phyloP scores from a whole-genome alignment of 2,113 vertebrate genomes.

The Genyomyrus donnyi region DNA sequence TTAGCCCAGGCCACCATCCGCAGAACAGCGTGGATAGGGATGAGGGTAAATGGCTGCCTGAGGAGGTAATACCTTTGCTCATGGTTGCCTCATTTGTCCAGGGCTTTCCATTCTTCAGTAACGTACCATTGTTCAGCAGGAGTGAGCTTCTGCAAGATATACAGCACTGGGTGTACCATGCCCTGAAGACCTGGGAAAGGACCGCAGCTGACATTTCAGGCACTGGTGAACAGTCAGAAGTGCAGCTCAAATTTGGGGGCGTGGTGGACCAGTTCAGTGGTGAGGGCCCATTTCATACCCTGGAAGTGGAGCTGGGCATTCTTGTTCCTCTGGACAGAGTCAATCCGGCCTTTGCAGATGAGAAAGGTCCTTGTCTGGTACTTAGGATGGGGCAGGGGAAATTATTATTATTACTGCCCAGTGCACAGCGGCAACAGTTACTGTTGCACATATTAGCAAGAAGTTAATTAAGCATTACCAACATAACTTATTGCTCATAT shows the following conservation, averaged over 20 bases:
- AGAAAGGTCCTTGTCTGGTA: neutral
- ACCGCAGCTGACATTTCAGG: neutral
- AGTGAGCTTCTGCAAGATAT: neutral
- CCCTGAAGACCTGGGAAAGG: neutral
- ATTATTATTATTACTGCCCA: neutral
- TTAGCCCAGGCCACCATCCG: neutral
- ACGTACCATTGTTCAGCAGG: neutral
- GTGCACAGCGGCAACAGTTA: too few species aligned
- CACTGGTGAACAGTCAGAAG: neutral
- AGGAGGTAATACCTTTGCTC: neutral
- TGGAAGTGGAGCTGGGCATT: neutral
- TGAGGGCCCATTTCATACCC: neutral
- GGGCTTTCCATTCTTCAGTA: neutral
- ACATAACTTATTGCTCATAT: too few species aligned
- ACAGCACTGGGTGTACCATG: neutral
- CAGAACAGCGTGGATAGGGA: neutral
- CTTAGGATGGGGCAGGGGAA: neutral
- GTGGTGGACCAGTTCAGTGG: neutral
- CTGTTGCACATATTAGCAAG: too few species aligned
- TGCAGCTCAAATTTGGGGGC: neutral
- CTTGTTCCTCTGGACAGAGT: neutral
- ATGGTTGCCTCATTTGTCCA: neutral
- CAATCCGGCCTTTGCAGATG: neutral
- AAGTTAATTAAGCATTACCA: too few species aligned
- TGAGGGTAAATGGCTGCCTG: neutral